Base-by-base conservation (phyloP, 2,113 vertebrate genomes). In the Nyctibius bracteatus region DNA sequence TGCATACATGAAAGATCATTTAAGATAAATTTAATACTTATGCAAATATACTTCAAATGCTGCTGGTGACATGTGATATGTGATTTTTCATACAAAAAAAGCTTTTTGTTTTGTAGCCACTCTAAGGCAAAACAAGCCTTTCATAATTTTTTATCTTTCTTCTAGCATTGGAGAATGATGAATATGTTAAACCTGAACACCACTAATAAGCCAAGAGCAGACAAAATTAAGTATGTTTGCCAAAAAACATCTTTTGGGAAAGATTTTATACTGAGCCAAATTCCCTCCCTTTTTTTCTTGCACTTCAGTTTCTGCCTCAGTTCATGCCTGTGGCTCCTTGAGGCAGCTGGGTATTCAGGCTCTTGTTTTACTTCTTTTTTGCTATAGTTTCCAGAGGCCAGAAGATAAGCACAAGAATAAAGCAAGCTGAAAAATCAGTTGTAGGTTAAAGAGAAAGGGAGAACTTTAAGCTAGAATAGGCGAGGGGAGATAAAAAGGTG, bases 1-100 rank as follows among this genome's bases (percentile, higher is more conserved):
- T 17, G 5, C 43, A 52, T 67, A 71, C 18, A 52, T 39, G 37
- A 86, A 81, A 49, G 33, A 84, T 57, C 8, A 39, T 87, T 96
- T 97, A 92, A 93, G 78, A 95, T 91, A 90, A 97, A 91, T 61
- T 89, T 78, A 91, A 80, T 92, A 92, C 91, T 97, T 96, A 92
- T 92, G 73, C 92, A 92, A 81, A 84, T 86, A 33, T 6, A 30
- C 49, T 94, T 96, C 25, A 93, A 87, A 94, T 85, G 51, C 28
- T 92, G 9, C 37, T 94, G 77, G 27, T 58, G 72, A 81, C 89
- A 83, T 31, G 49, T 96, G 90, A 97, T 94, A 97, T 96, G 94
- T 96, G n/a, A 92, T 35, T 18, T 96, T 95, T 91, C 96, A 96
- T 94, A 91, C 8, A 17, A 92, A 92, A 92, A 78, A 58, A 4